Evolutionary conservation across 2,888 invertebrate genomes (phyloP), one percentile per base, ranked within the genome.

Genomic region (Corbicula japonica): DNA sequence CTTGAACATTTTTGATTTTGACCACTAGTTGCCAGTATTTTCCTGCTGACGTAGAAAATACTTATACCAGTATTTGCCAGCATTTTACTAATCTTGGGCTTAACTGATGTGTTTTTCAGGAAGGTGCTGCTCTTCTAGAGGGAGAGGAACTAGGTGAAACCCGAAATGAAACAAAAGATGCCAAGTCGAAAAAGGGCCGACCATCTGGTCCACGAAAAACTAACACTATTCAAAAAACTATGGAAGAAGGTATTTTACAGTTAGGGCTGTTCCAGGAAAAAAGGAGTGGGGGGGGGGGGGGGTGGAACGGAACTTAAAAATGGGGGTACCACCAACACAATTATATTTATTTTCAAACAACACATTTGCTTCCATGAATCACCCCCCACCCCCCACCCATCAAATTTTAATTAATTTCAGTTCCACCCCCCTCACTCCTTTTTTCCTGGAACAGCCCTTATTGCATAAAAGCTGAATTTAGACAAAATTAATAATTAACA

Each of bases 141-240:
- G 88, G 85, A n/a, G 92, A 91, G 69, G 91, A 90, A 58, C 84
- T 92, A 21, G 91, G 89, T 12, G 92, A 92, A 71, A 91, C 92
- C 3, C 83, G 92, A 46, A 86, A 86, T 60, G 91, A 90, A 61
- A 90, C 91, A 21, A n/a, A n/a, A n/a, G n/a, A n/a, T n/a, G n/a
- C n/a, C n/a, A 86, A 88, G 69, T 50, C 77, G 30, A 86, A 83
- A 61, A 76, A 76, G 65, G 72, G 71, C 18, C 65, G 80, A 54
- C 79, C 87, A 77, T 56, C 81, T 62, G 38, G 68, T 26, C 77
- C 85, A 2, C 90, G 90, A 69, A 80, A 88, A 63, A 83, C 84
- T 15, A 77, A 70, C 28, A 91, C 91, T 32, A 92, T 92, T 50
- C 87, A 86, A 41, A 89, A 90, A 74, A 89, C 91, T 8, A 85